Base-by-base conservation (phyloP, 2,797 vertebrate species). In the Molossus alvarezi region DNA sequence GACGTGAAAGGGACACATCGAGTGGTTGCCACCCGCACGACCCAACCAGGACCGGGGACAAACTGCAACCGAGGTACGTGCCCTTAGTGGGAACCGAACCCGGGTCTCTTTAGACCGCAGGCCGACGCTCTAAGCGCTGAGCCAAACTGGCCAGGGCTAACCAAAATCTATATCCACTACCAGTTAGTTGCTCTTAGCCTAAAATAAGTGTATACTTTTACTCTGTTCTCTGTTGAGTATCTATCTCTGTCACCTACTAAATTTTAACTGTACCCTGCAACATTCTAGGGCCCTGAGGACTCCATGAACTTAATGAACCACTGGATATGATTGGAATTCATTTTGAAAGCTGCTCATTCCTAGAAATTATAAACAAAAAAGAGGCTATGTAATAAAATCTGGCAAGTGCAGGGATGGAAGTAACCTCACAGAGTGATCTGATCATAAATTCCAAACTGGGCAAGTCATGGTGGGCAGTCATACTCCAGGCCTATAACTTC, bases 301-400 rank as follows among this genome's bases (percentile, higher is more conserved):
- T 69, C 45, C 27, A 75, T 57, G 80, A 95, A 86, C 29, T 95
- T 79, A 23, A 89, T 64, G 69, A 94, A 86, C 75, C 14, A 51
- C 14, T 82, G 9, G 69, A 17, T 76, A 65, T 60, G 41, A 88
- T 0, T 45, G 48, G 41, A 86, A 86, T 21, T 88, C n/a, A 95
- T 13, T 73, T 51, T 73, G 27, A 27, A 29, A 82, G 14, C 37
- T 73, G 33, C 67, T 95, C 67, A 85, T 83, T 64, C 64, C 23
- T 73, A 37, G 55, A 90, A 79, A 67, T 18, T 53, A n/a, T 84
- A 64, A 37, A 84, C 2, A 20, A 67, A 25, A 69, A 18, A 53
- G 21, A 13, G 48, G 5, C 29, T 67, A 55, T 25, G n/a, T 37
- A 55, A 84, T 67, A 84, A 84, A 53, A 53, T 37, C 64, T 69